Percentiles rank a stretch among this genome's conserved stretches.
Evolutionary conservation across 2,888 invertebrate genomes (phyloP).

Genomic region (Pyrgus malvae): DNA sequence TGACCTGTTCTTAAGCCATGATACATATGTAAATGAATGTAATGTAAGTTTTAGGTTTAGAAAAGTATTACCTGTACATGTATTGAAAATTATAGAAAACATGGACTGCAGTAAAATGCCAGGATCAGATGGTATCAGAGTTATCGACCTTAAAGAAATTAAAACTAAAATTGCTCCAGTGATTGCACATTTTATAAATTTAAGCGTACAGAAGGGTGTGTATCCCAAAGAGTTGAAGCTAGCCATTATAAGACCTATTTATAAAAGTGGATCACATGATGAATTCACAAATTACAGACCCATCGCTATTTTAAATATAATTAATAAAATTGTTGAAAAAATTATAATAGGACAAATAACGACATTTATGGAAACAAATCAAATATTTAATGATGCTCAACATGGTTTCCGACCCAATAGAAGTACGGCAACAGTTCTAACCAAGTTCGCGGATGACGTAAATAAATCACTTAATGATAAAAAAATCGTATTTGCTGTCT

Average conservation of each 20-base stretch:
- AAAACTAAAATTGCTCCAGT: constrained; percentile 22
- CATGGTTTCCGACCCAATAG: constrained; percentile 4
- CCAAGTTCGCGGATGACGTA: constrained; percentile 10
- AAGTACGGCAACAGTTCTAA: constrained; percentile 5
- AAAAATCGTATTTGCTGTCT: constrained; percentile 10
- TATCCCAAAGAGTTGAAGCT: constrained; percentile 19
- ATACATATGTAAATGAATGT: background rate
- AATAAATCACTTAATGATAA: constrained; percentile 3
- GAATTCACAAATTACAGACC: constrained; percentile 27
- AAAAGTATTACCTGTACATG: background rate
- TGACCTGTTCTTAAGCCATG: background rate
- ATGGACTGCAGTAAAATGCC: constrained; percentile 21
- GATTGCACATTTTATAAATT: constrained; percentile 25
- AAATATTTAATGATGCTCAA: constrained; percentile 7
- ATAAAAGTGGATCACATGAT: constrained; percentile 15
- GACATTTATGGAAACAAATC: background rate
- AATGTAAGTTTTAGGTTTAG: background rate
- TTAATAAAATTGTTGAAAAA: constrained; percentile 31
- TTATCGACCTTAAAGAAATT: constrained; percentile 21
- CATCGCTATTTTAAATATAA: constrained; percentile 24
- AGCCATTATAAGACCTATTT: constrained; percentile 22
- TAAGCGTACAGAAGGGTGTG: constrained; percentile 7
- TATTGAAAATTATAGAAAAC: constrained; percentile 7
- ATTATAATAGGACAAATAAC: constrained; percentile 10
- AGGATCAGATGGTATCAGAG: constrained; percentile 24